phyloP scores from a whole-genome alignment of 1,140 invertebrate genomes.

The Aethina tumida region DNA sequence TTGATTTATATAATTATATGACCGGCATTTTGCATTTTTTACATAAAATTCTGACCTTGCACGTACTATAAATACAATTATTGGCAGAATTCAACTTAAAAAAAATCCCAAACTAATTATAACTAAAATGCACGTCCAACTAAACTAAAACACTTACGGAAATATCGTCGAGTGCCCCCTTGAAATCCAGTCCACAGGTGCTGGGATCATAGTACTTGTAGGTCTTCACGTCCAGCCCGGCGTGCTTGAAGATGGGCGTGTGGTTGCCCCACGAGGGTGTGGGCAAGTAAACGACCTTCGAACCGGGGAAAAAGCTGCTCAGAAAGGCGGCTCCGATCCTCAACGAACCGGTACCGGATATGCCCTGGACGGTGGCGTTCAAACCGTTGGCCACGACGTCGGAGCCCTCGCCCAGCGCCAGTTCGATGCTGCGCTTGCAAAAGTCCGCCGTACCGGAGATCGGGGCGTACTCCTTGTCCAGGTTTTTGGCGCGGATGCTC shows the following conservation, averaged over 20 bases:
- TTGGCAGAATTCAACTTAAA: too few species aligned
- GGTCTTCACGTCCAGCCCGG: constrained; percentile 75
- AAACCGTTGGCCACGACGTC: constrained; percentile 59
- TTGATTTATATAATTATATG: too few species aligned
- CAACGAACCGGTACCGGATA: constrained; percentile 97
- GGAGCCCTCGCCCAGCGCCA: constrained; percentile 85
- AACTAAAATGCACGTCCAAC: constrained; percentile 1
- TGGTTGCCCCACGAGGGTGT: constrained; percentile 99
- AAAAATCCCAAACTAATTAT: too few species aligned
- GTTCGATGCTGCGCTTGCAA: constrained; percentile 66
- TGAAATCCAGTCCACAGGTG: constrained; percentile 91
- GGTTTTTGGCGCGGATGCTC: constrained; percentile 41
- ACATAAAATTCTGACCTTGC: too few species aligned
- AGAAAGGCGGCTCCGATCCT: constrained; percentile 87
- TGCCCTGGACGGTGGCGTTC: constrained; percentile 60
- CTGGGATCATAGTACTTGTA: constrained; percentile 95
- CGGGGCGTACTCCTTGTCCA: constrained; percentile 95
- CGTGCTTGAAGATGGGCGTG: constrained; percentile 84
- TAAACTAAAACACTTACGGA: constrained; percentile 51
- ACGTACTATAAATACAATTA: too few species aligned
- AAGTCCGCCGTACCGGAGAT: constrained; percentile 81
- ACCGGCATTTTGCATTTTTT: too few species aligned
- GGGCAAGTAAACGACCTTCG: constrained; percentile 86
- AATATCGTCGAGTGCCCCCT: constrained; percentile 86
- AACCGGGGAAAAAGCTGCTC: constrained; percentile 71